Percentiles rank a stretch among this genome's conserved stretches.
Conservation (phyloP, 2,113 vertebrate species). For the Gallinago jamesoni region DNA sequence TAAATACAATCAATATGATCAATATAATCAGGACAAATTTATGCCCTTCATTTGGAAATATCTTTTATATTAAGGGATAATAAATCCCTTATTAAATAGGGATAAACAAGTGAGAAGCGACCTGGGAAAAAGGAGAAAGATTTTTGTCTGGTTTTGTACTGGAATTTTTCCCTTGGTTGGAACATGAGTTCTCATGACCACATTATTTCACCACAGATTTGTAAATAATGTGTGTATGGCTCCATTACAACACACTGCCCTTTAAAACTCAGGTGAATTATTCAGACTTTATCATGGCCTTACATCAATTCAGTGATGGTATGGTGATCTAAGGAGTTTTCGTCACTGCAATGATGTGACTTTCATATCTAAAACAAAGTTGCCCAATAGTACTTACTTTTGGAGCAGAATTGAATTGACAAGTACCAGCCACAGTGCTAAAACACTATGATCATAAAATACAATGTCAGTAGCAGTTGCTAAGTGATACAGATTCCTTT, state of each 20-base stretch:
- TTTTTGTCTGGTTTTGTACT: neutral
- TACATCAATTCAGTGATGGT: neutral
- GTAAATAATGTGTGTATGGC: neutral
- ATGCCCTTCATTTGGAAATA: neutral
- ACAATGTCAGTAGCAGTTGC: neutral
- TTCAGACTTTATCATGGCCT: neutral
- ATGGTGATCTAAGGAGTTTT: neutral
- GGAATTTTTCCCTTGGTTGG: neutral
- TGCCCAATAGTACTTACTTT: neutral
- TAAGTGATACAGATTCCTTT: neutral
- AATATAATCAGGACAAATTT: neutral
- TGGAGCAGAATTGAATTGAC: neutral
- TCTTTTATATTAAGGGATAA: neutral
- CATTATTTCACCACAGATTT: neutral
- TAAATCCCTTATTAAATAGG: too few relatives aligned
- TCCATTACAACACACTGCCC: neutral
- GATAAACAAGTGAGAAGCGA: neutral
- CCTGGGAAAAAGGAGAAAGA: neutral
- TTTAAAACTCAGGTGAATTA: neutral
- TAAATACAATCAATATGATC: neutral
- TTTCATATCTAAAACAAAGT: neutral
- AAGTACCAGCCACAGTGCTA: neutral
- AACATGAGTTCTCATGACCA: neutral
- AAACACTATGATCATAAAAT: neutral
- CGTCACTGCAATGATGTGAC: neutral